Evolutionary conservation across 1,140 invertebrate species (phyloP).

Genomic region (Bombus superbus): DNA sequence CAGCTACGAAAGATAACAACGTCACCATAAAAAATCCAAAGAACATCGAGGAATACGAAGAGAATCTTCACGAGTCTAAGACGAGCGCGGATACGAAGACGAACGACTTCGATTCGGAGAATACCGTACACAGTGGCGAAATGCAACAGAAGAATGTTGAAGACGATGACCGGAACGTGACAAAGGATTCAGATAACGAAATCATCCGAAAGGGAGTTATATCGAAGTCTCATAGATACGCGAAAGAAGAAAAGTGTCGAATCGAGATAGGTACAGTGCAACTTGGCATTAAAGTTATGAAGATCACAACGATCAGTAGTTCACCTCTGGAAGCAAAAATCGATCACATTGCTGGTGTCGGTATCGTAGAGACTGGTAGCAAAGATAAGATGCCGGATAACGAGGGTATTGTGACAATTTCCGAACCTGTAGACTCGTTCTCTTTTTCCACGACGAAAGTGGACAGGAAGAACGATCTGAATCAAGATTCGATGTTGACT

Average conservation of each 20-base stretch:
- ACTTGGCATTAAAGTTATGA: conserved; percentile 57
- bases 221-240: neutral
- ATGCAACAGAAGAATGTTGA: neutral
- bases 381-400: conserved; percentile 23
- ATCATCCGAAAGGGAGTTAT: neutral
- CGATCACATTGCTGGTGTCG: conserved; percentile 74
- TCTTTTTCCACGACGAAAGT: conserved; percentile 37
- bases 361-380: conserved; percentile 70
- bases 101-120: conserved; percentile 27
- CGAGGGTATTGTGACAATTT: conserved; percentile 63
- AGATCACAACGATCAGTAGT: conserved; percentile 74
- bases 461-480: neutral
- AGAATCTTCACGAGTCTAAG: neutral
- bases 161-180: neutral
- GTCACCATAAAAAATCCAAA: neutral
- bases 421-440: conserved; percentile 73
- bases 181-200: neutral
- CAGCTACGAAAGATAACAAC: neutral
- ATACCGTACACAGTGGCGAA: neutral
- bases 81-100: conserved; percentile 15
- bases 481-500: conserved; percentile 1
- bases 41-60: conserved; percentile 10
- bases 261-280: conserved; percentile 71
- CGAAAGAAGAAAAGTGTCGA: conserved; percentile 50
- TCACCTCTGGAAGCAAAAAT: conserved; percentile 73